Base-by-base conservation (phyloP, 2,113 vertebrate genomes). In the Anarrhichthys ocellatus region DNA sequence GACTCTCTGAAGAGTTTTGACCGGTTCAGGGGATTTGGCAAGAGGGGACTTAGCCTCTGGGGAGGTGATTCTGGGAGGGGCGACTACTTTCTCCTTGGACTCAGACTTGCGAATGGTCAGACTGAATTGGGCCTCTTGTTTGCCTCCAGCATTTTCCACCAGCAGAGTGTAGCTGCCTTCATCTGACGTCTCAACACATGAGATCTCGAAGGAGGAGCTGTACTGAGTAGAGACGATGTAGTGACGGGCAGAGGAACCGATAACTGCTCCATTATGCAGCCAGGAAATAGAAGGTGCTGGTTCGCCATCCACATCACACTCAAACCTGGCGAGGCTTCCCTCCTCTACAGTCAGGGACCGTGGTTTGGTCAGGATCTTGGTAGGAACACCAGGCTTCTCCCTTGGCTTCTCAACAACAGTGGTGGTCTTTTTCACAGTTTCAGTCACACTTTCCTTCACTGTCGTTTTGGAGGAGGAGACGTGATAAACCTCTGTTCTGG, bases 261-360 rank as follows among this genome's bases (percentile, higher is more conserved):
- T 84, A 17, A 78, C 71, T 81, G 93, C 90, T 84, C 96, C 95
- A 77, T 95, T 95, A 17, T 40, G 96, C 74, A 96, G 66, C 98
- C 98, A 99, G n/a, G 94, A 96, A 74, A 98, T 94, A 67, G 87
- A 94, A 61, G 98, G 98, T 73, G 94, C 91, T n/a, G 98, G 98
- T 27, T 99, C 97, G 13, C 98, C 98, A 75, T 97, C 97, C n/a
- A 96, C 95, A 0, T 98, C 97, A 65, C 97, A 98, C 44, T 95
- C 95, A 92, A 99, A 99, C 85, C 95, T 96, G 36, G 95, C 97
- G 2, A 90, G 87, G n/a, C 96, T 96, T 22, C 97, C 97, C 92
- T 98, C 97, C 13, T 95, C 93, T 65, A 99, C 96, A 0, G 95
- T 97, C 42, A 99, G 17, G 38, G 98, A 99, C 54, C 93, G 94